phyloP scores from a whole-genome alignment of 2,888 invertebrate species.

The Diabrotica balteata region DNA sequence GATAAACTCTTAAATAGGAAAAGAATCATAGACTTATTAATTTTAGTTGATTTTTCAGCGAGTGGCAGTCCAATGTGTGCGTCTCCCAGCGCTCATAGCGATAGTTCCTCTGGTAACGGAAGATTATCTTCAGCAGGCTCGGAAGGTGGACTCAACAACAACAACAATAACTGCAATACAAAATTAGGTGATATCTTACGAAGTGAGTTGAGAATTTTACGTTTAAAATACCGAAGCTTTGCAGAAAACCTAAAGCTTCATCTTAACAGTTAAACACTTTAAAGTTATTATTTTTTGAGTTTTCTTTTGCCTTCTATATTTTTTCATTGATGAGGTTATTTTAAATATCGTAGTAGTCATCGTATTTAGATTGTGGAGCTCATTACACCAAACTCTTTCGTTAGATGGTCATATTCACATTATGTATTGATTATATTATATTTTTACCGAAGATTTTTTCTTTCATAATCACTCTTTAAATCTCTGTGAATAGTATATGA shows the following conservation, averaged over 20 bases:
- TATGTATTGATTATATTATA: no score
- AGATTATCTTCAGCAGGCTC: slow-evolving; percentile 81
- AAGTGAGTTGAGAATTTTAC: slow-evolving; percentile 51
- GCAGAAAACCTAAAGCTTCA: no score
- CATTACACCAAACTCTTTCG: no score
- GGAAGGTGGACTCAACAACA: slow-evolving; percentile 76
- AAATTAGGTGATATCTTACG: slow-evolving; percentile 62
- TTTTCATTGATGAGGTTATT: no score
- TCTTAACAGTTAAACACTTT: no score
- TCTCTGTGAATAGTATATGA: no score
- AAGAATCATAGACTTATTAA: not conserved
- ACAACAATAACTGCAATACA: slow-evolving; percentile 72
- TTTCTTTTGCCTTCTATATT: no score
- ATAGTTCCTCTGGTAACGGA: slow-evolving; percentile 83
- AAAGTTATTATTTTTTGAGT: no score
- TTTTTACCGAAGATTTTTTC: not conserved
- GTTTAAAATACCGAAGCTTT: not conserved
- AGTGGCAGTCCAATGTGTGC: slow-evolving; percentile 75
- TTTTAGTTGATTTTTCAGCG: slow-evolving; percentile 46
- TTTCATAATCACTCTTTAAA: not conserved
- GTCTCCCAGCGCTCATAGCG: slow-evolving; percentile 85
- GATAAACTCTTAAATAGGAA: no score
- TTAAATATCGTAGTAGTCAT: no score
- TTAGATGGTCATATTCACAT: no score
- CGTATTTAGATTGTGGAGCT: no score